A percentile compares a stretch with the other conserved stretches of the same genome.
phyloP scores from a whole-genome alignment of 2,113 vertebrate species.

The Cichladusa arquata region DNA sequence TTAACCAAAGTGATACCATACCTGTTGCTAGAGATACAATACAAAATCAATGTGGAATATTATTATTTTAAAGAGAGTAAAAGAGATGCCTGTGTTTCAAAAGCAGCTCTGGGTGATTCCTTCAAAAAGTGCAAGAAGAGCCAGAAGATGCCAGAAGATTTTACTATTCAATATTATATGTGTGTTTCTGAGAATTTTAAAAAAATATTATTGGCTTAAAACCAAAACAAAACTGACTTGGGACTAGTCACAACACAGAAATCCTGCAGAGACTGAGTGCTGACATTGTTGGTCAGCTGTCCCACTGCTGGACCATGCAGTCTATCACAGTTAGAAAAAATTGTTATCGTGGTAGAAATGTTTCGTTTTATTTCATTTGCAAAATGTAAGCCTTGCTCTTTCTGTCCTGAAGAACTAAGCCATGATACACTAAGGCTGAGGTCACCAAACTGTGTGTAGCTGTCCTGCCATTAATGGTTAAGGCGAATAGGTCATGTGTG shows the following conservation, averaged over 20 bases:
- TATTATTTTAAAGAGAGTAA: background rate
- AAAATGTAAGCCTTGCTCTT: background rate
- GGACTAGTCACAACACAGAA: background rate
- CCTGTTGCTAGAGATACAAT: background rate
- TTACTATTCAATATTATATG: background rate
- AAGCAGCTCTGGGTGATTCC: background rate
- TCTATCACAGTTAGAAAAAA: background rate
- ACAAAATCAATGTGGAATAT: background rate
- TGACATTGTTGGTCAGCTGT: background rate
- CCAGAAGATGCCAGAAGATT: background rate
- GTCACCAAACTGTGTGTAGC: fast-evolving
- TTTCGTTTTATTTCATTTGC: background rate
- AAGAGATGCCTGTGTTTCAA: fast-evolving
- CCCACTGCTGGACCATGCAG: background rate
- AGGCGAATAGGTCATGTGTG: background rate
- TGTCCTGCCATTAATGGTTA: background rate
- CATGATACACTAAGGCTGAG: fast-evolving
- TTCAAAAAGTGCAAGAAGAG: background rate
- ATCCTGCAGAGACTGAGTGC: background rate
- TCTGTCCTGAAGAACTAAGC: background rate
- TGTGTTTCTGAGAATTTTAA: background rate
- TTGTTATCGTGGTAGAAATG: background rate
- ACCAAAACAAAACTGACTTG: background rate
- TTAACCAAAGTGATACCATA: background rate
- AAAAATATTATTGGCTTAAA: background rate